Evolutionary conservation across 2,113 vertebrate species (phyloP).

Genomic region (Alethe castanea): DNA sequence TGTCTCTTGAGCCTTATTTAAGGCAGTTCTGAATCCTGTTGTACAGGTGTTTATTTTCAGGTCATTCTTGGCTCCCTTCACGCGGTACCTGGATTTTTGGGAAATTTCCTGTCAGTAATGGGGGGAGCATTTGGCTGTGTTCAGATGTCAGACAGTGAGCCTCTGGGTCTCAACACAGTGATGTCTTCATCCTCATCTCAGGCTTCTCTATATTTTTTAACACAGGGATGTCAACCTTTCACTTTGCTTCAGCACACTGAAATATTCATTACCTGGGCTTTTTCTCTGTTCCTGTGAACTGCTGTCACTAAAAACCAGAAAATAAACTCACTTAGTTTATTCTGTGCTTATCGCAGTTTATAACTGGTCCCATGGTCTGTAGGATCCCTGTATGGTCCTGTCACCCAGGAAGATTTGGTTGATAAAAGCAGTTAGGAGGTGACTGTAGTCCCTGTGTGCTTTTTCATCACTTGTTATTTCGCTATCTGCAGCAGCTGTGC

Average conservation of each 20-base stretch:
- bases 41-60: background rate
- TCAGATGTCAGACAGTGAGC: background rate
- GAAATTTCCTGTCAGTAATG: background rate
- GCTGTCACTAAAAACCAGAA: background rate
- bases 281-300: background rate
- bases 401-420: background rate
- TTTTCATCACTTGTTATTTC: background rate
- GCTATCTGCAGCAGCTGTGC: background rate
- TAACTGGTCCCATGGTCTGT: background rate
- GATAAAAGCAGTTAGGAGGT: background rate
- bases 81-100: background rate
- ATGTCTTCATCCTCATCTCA: background rate
- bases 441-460: background rate
- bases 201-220: background rate
- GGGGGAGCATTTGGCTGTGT: fast-evolving
- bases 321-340: background rate
- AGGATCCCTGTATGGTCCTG: background rate
- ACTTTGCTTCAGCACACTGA: background rate
- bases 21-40: background rate
- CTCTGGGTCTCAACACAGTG: background rate
- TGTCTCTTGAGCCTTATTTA: background rate
- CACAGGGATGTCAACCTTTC: background rate
- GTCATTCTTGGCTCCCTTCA: background rate
- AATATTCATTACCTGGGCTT: background rate
- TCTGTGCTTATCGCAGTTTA: background rate